Percentiles rank a stretch among this genome's conserved stretches.
phyloP scores from a whole-genome alignment of 2,113 vertebrate genomes.

The Ibidorhyncha struthersii region DNA sequence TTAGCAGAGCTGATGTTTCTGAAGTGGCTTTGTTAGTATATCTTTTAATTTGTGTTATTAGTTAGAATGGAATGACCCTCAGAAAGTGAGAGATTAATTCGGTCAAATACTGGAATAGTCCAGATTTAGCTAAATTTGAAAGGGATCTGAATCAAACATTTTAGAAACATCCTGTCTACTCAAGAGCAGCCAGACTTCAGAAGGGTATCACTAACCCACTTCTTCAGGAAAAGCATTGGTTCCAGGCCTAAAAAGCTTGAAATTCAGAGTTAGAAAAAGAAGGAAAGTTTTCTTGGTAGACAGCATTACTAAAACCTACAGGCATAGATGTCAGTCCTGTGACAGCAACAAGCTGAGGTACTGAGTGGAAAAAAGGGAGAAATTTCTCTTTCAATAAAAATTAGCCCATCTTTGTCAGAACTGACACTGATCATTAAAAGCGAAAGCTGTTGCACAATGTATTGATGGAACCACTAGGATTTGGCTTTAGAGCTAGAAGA shows the following conservation, averaged over 20 bases:
- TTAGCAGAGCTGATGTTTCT: background rate
- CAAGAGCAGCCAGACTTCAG: background rate
- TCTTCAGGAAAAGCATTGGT: background rate
- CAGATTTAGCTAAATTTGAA: background rate
- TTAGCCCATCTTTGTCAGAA: slow-evolving; percentile 25
- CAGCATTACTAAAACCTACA: background rate
- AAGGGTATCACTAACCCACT: background rate
- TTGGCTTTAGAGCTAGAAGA: background rate
- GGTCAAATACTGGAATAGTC: background rate
- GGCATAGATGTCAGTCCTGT: background rate
- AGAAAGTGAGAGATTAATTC: background rate
- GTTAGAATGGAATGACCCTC: background rate
- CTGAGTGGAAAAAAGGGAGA: background rate
- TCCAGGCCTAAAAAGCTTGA: background rate
- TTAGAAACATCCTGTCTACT: background rate
- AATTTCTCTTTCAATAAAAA: slow-evolving; percentile 31
- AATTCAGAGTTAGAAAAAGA: background rate
- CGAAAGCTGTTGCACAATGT: slow-evolving; percentile 24
- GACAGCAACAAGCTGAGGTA: background rate
- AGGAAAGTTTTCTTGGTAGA: background rate
- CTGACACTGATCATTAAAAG: slow-evolving; percentile 61
- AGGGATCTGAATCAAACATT: background rate
- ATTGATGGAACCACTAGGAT: slow-evolving; percentile 22
- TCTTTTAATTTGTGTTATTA: background rate
- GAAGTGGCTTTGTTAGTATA: background rate